A percentile compares a stretch with the other conserved stretches of the same genome.
Conservation (phyloP, 2,113 vertebrate genomes). For the Gasterosteus aculeatus region DNA sequence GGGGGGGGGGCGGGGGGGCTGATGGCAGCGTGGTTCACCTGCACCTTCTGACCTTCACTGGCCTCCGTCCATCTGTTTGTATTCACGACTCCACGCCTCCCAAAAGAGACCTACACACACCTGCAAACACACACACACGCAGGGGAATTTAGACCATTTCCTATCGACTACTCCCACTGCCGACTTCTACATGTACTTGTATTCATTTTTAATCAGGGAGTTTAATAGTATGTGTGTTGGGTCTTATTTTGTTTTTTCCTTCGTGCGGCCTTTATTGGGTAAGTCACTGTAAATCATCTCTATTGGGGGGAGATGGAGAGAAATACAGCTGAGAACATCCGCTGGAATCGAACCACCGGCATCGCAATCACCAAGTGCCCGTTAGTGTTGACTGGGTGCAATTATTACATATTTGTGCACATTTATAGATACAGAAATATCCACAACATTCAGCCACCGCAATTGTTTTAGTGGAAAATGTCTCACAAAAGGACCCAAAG, state of each 20-base stretch:
- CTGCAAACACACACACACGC: slow-evolving; percentile 17
- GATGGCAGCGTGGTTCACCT: slow-evolving; percentile 56
- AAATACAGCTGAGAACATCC: no score
- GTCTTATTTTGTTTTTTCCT: not conserved
- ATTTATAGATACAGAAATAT: no score
- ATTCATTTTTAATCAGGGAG: not conserved
- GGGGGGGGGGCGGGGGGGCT: slow-evolving; percentile 27
- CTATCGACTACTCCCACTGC: not conserved
- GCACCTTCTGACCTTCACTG: slow-evolving; percentile 44
- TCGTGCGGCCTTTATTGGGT: no score
- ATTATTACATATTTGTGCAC: no score
- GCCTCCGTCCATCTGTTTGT: slow-evolving; percentile 66
- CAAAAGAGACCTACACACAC: not conserved
- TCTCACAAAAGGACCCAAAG: slow-evolving; percentile 20
- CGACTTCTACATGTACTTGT: not conserved
- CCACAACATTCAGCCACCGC: no score
- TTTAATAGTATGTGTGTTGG: not conserved
- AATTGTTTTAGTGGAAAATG: no score
- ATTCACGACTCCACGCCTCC: slow-evolving; percentile 53
- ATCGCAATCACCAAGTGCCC: no score
- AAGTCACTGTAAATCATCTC: no score
- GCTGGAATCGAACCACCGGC: no score
- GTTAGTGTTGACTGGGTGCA: no score
- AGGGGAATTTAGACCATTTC: not conserved
- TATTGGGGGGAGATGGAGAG: no score